phyloP scores from a whole-genome alignment of 2,888 invertebrate genomes.

The Hoplodrina blanda region DNA sequence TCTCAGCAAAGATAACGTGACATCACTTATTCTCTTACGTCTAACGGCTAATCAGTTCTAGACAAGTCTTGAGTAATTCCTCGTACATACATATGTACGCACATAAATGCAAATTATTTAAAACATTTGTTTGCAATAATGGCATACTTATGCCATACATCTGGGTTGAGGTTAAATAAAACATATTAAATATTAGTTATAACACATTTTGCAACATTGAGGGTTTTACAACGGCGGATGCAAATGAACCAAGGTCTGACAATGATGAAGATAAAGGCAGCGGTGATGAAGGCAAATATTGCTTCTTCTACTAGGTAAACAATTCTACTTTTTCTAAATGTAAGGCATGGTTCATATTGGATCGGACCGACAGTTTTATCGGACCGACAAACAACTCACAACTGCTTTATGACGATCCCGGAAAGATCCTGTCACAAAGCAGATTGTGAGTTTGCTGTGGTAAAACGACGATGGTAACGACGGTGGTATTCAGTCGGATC shows the following conservation, averaged over 20 bases:
- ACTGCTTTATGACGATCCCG: no score
- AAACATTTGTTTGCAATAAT: constrained; percentile 26
- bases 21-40: no score
- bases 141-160: constrained; percentile 30
- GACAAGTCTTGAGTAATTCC: constrained; percentile 18
- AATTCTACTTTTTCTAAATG: no score
- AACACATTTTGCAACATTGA: constrained; percentile 15
- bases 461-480: no score
- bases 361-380: no score
- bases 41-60: not conserved
- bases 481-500: no score
- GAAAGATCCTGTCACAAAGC: no score
- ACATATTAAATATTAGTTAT: not conserved
- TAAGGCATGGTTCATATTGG: no score
- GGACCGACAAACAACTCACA: no score
- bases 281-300: no score
- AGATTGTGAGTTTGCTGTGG: no score
- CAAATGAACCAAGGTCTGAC: not conserved
- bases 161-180: constrained; percentile 44
- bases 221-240: constrained; percentile 6
- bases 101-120: constrained; percentile 20
- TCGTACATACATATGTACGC: not conserved
- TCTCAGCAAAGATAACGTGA: not conserved
- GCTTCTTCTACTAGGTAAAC: no score
- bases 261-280: not conserved